Percentiles rank a stretch among this genome's conserved stretches.
Evolutionary conservation across 2,888 invertebrate genomes (phyloP).

Genomic region (Stenchaetothrips biformis): DNA sequence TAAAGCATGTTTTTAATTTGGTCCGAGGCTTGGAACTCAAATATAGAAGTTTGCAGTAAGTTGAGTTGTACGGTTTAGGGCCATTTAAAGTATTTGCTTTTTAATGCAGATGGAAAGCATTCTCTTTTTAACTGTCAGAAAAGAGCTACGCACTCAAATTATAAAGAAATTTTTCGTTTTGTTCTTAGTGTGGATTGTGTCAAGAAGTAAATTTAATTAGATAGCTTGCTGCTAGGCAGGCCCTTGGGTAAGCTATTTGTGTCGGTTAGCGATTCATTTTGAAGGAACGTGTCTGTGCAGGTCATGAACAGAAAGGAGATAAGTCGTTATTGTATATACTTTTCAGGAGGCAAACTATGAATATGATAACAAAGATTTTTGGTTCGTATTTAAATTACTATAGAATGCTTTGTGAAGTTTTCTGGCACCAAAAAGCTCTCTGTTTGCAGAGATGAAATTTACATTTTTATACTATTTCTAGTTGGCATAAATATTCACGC

Average conservation of each 20-base stretch:
- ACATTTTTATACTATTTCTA: conserved; percentile 20
- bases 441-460: neutral
- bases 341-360: neutral
- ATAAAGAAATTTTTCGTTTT: neutral
- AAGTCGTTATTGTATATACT: neutral
- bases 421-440: neutral
- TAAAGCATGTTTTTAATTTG: neutral
- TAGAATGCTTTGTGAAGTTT: neutral
- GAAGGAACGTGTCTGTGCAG: neutral
- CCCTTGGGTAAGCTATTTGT: conserved; percentile 13
- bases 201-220: neutral
- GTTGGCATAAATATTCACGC: neutral
- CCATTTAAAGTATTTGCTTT: neutral
- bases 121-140: neutral
- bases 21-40: neutral
- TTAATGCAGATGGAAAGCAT: neutral
- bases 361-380: neutral
- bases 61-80: neutral
- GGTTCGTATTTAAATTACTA: neutral
- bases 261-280: neutral
- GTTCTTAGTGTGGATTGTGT: neutral
- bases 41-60: neutral
- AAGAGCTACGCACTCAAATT: neutral
- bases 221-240: conserved; percentile 21
- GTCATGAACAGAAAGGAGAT: conserved; percentile 8